Percentiles rank a stretch among this genome's conserved stretches.
Evolutionary conservation across 2,797 vertebrate species (phyloP).

Genomic region (Threskiornis aethiopicus): DNA sequence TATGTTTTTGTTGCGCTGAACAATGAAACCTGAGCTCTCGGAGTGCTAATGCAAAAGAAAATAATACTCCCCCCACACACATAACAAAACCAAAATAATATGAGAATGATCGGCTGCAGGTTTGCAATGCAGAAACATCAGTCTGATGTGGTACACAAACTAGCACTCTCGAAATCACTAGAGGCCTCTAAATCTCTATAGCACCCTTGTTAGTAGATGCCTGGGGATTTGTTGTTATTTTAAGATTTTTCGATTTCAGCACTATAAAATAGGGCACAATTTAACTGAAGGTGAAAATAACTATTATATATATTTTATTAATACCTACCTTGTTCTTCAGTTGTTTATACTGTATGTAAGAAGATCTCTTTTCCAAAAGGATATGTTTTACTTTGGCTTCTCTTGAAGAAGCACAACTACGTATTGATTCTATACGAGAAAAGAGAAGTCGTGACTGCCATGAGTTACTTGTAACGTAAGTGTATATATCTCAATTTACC

Average conservation of each 20-base stretch:
- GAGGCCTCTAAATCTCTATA: slow-evolving; percentile 39
- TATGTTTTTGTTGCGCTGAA: neutral
- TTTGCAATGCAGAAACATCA: neutral
- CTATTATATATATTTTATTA: slow-evolving; percentile 31
- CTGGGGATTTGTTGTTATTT: slow-evolving; percentile 51
- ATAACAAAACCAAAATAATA: neutral
- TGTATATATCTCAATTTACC: slow-evolving; percentile 3
- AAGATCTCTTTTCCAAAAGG: neutral
- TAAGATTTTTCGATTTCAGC: slow-evolving; percentile 49
- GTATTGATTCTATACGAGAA: neutral
- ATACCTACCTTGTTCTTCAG: neutral
- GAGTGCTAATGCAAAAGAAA: neutral
- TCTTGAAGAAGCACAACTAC: neutral
- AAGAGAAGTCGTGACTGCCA: neutral
- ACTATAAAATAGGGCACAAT: slow-evolving; percentile 36
- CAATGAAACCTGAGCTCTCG: neutral
- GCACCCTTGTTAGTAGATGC: slow-evolving; percentile 23
- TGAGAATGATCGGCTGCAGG: neutral
- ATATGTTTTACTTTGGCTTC: neutral
- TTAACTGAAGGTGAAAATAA: slow-evolving; percentile 49
- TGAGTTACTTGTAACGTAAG: neutral
- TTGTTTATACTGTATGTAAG: neutral
- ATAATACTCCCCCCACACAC: neutral
- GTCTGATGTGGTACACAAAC: neutral
- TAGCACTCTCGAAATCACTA: neutral